Evolutionary conservation across 2,888 invertebrate genomes (phyloP), one percentile per base, ranked within the genome.

Genomic region (Lumbricus terrestris): DNA sequence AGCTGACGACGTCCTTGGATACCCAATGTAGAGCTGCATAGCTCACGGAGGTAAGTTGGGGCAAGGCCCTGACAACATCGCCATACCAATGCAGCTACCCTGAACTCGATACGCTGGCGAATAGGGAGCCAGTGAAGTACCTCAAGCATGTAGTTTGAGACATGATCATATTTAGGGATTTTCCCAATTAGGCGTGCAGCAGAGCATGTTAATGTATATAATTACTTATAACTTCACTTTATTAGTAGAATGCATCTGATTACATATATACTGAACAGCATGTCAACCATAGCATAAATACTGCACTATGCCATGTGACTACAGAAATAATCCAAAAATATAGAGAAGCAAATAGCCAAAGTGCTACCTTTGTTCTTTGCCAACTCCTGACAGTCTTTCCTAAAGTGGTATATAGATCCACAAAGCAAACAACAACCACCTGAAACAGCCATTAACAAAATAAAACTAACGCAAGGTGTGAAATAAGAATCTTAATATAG

Each of bases 331-430:
- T 37, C n/a, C 23, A 69, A 69, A 69, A n/a, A 69, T n/a, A 69
- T 69, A n/a, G 69, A 69, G 29, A 40, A 40, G 42, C 33, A 88
- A 38, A 88, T 40, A 37, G 42, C 18, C 40, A 13, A 37, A 88
- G 88, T 42, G 23, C 23, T 82, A 92, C 92, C 92, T 91, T 92
- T 89, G 89, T 92, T 92, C 91, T 93, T 92, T 89, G 93, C 93
- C 96, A 98, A 93, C 96, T 97, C 93, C 96, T 96, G 95, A 97
- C 99, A 93, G 96, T 97, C 94, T 94, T 97, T 97, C 92, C 96
- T 97, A 91, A 97, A 95, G 95, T 98, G 98, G 88, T 97, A 97
- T 20, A 97, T 97, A 94, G 97, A 97, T 13, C 97, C 97, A 95
- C 98, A 98, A 5, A 97, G 95, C 93, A 96, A 94, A 92, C 95